Conservation (phyloP, 2,797 vertebrate species). For the Mus minutoides region DNA sequence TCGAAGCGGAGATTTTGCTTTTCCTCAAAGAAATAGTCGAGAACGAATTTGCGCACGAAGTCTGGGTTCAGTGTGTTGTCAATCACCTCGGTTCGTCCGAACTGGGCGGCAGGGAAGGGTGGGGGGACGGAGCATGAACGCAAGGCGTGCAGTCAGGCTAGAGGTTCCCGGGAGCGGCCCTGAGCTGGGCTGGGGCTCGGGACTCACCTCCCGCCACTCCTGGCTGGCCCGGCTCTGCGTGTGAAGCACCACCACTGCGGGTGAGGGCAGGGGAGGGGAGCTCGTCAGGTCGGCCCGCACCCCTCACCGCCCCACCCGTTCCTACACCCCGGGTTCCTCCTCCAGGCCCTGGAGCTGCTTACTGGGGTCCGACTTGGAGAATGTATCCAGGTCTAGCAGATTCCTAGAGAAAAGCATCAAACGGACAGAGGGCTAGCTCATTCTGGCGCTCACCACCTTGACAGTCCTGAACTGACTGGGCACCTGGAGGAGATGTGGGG, state of each 20-base stretch:
- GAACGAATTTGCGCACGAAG: constrained; percentile 97
- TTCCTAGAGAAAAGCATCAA: constrained; percentile 87
- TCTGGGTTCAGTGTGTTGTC: constrained; percentile 98
- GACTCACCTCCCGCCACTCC: constrained; percentile 98
- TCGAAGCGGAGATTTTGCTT: constrained; percentile 98
- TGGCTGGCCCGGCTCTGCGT: constrained; percentile 95
- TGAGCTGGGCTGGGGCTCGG: not conserved
- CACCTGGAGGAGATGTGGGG: not conserved
- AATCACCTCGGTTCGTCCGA: constrained; percentile 97
- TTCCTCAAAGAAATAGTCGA: constrained; percentile 99
- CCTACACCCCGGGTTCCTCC: constrained; percentile 4
- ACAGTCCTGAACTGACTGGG: not conserved
- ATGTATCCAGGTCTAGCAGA: constrained; percentile 96
- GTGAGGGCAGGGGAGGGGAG: constrained; percentile 60
- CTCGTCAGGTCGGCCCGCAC: constrained; percentile 36
- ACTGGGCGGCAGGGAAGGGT: constrained; percentile 86
- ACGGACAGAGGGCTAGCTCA: constrained; percentile 37
- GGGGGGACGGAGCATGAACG: not conserved
- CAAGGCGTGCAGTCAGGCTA: not conserved
- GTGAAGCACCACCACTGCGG: constrained; percentile 94
- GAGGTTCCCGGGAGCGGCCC: not conserved
- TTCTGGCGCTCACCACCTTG: not conserved
- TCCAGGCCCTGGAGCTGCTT: constrained; percentile 79
- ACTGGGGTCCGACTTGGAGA: constrained; percentile 97
- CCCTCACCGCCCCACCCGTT: not conserved